Evolutionary conservation across 1,140 invertebrate species (phyloP).

Genomic region (Ooceraea biroi): DNA sequence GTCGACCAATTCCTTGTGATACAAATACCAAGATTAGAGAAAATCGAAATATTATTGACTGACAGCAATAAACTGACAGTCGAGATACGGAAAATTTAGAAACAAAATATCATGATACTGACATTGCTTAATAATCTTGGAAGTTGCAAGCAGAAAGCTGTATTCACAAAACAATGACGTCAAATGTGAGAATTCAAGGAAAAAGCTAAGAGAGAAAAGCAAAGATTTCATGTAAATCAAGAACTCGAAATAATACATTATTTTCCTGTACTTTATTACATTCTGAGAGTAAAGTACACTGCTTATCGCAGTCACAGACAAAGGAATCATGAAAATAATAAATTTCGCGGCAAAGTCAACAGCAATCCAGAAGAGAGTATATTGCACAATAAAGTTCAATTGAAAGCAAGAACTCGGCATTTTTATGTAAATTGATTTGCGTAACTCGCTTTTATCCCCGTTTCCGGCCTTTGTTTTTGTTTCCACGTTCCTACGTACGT

Average conservation of each 20-base stretch:
- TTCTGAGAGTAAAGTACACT: no score
- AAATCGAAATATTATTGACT: constrained; percentile 58
- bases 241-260: no score
- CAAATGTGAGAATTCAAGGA: background rate
- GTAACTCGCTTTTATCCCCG: constrained; percentile 8
- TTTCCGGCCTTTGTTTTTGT: constrained; percentile 15
- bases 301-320: no score
- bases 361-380: background rate
- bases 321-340: background rate
- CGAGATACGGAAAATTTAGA: constrained; percentile 48
- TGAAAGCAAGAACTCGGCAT: background rate
- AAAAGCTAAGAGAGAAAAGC: background rate
- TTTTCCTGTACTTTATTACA: no score
- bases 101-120: constrained; percentile 22
- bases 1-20: constrained; percentile 42
- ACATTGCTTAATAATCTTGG: constrained; percentile 43
- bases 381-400: constrained; percentile 18
- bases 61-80: constrained; percentile 15
- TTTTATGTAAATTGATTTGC: constrained; percentile 15
- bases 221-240: background rate
- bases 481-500: constrained; percentile 1
- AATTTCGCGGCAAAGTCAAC: background rate
- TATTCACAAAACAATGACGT: background rate
- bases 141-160: background rate
- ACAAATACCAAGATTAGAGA: constrained; percentile 52